These are phyloP conservation scores for Megaceryle torquata DNA, from an alignment of 2,113 vertebrate genomes.

Conservation along the genomic window DNA sequence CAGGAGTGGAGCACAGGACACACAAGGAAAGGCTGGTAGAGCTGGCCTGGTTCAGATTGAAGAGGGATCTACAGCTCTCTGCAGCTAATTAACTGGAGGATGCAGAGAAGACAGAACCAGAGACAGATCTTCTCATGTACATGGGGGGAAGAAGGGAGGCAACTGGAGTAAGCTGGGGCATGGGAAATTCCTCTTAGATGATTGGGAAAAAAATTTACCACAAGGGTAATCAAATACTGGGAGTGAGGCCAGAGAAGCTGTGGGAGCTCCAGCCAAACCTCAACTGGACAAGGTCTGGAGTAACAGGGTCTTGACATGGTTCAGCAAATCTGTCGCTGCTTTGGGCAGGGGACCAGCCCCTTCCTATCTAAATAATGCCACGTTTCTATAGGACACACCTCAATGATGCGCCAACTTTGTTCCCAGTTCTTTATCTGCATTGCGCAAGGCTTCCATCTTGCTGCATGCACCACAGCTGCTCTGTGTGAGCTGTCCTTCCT, in stretches of 20 bases:
- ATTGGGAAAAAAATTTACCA: neutral
- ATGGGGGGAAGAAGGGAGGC: neutral
- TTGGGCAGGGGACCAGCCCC: neutral
- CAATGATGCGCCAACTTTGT: neutral
- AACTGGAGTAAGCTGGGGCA: neutral
- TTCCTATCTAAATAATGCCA: neutral
- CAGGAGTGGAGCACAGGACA: neutral
- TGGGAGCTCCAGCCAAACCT: neutral
- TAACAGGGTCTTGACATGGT: rapidly evolving
- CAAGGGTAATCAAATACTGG: neutral
- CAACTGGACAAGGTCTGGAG: neutral
- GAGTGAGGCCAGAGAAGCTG: neutral
- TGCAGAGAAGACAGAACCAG: neutral
- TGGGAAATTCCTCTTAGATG: neutral
- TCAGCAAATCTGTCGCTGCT: neutral
- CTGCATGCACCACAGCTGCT: neutral
- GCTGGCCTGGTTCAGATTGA: neutral
- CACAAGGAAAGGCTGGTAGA: neutral
- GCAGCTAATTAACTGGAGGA: neutral
- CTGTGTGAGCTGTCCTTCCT: neutral
- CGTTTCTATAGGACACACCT: neutral
- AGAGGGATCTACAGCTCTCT: neutral
- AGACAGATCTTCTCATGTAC: neutral
- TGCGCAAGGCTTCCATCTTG: neutral
- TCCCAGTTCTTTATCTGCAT: neutral